Conservation (phyloP, 2,113 vertebrate species). For the Chiloscyllium plagiosum region DNA sequence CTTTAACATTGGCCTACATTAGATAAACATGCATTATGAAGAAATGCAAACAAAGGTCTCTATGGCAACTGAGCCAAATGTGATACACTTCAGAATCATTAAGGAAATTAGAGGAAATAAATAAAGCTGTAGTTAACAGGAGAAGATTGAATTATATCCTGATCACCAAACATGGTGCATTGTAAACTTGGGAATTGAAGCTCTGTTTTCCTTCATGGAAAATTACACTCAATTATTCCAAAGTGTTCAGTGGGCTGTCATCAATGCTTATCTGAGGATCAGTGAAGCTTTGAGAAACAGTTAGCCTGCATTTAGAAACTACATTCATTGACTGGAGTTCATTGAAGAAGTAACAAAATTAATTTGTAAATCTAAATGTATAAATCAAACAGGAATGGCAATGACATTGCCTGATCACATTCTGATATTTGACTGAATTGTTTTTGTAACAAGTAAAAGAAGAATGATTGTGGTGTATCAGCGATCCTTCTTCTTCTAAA, state of each 20-base stretch:
- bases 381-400: not conserved
- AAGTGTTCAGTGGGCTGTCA: not conserved
- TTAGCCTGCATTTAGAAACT: not conserved
- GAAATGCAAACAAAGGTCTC: not conserved
- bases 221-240: not conserved
- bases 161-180: not conserved
- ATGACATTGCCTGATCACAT: not conserved
- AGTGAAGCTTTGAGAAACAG: not conserved
- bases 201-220: not conserved
- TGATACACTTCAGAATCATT: not conserved
- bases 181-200: not conserved
- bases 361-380: not conserved
- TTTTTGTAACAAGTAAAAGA: not conserved
- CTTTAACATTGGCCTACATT: not conserved
- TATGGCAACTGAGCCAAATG: not conserved
- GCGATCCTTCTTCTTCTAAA: too few species aligned
- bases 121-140: not conserved
- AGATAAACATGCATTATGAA: not conserved
- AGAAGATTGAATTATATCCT: not conserved
- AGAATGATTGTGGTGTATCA: too few species aligned
- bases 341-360: not conserved
- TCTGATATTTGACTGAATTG: not conserved
- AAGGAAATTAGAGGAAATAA: not conserved
- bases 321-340: not conserved
- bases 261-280: not conserved